Base-by-base conservation (phyloP, 2,113 vertebrate species). In the Maylandia zebra region DNA sequence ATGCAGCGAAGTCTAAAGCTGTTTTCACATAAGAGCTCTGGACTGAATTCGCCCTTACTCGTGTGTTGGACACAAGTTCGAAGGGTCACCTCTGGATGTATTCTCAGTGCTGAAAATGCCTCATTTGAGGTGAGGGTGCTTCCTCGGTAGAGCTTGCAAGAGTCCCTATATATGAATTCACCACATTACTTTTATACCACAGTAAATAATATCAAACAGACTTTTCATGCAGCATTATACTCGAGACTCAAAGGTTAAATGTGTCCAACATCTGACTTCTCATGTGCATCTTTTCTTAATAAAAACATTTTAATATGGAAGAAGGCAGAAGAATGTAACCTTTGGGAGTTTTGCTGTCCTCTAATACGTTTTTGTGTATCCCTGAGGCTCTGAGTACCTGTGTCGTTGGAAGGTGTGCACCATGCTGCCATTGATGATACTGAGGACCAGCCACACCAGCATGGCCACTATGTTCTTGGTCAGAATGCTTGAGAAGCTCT, bases 391-490 rank as follows among this genome's bases (percentile, higher is more conserved):
- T 34, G 61, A 30, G n/a, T 57, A 96, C 93, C 93, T 91, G 94
- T 96, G 95, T n/a, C 45, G 89, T 3, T 94, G 91, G 88, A 97
- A 97, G 34, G 96, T 97, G 86, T 90, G 90, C 84, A 96, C 94
- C 96, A 97, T 96, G 90, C 94, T 97, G 93, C 94, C 50, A 82
- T 96, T 97, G 86, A 96, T 93, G 48, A 93, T 17, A 9, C 95
- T 97, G 34, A 97, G 95, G 32, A 69, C 32, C 64, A 97, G 87
- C 96, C 96, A 97, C 8, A 97, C 96, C 86, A 96, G 30, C 95
- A 96, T 93, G 79, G 96, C 96, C 82, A 96, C 88, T 0, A 92
- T 94, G 94, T 97, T 97, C 83, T 97, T 97, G 71, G 93, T 90
- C 76, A 97, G 90, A 22, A 93, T 94, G 3, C 74, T 91, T 1